Conservation (phyloP, 2,888 invertebrate genomes). For the Megaustenia siamemsis region DNA sequence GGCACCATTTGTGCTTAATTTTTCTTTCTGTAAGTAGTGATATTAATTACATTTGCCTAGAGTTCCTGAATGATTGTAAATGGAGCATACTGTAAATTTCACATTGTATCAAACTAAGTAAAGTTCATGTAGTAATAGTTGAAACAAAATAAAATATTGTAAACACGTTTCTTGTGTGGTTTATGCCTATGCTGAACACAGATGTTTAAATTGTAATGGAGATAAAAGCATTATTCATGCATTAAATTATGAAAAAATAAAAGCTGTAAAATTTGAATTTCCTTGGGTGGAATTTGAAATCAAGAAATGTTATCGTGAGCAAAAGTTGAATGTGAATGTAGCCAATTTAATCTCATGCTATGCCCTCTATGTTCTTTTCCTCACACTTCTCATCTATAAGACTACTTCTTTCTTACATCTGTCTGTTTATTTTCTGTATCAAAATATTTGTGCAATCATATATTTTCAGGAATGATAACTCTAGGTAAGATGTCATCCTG, state of each 20-base stretch:
- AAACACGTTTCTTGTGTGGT: conserved; percentile 4
- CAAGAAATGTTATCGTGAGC: background rate
- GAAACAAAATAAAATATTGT: background rate
- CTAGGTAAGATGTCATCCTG: conserved; percentile 33
- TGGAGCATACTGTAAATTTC: background rate
- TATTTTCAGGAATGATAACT: conserved; percentile 32
- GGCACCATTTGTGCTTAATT: conserved; percentile 13
- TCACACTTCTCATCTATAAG: background rate
- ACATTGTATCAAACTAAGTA: background rate
- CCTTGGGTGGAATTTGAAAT: background rate
- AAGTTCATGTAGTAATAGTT: background rate
- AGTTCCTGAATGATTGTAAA: background rate
- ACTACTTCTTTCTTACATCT: background rate
- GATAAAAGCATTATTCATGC: background rate
- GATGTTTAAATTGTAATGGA: no score
- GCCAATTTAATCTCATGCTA: background rate
- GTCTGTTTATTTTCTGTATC: background rate
- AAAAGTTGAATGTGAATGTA: background rate
- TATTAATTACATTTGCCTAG: background rate
- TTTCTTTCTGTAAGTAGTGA: background rate
- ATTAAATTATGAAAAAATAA: background rate
- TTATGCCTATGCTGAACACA: background rate
- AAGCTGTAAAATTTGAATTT: background rate
- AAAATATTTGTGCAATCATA: conserved; percentile 9
- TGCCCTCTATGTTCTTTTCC: background rate